Conservation (phyloP, 2,113 vertebrate genomes). For the Antigone vipio region DNA sequence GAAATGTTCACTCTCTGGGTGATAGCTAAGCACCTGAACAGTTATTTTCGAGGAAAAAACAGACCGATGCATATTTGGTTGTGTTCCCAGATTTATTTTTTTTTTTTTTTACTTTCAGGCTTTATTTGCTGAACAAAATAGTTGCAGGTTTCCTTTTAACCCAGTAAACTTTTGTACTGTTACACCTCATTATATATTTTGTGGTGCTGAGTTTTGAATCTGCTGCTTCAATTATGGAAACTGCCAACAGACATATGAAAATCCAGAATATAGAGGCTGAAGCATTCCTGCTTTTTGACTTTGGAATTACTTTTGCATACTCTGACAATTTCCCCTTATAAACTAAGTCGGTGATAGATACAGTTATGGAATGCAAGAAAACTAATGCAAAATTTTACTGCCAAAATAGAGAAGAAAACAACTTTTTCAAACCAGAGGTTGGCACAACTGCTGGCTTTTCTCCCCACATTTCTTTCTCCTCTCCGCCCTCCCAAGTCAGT, state of each 20-base stretch:
- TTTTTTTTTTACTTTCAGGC: not conserved
- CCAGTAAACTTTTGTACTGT: not conserved
- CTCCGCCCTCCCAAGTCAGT: not conserved
- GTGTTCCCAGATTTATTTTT: not conserved
- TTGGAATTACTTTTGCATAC: slow-evolving; percentile 35
- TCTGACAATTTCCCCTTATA: not conserved
- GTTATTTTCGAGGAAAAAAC: not conserved
- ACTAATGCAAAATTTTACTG: not conserved
- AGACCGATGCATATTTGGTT: not conserved
- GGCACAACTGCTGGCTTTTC: not conserved
- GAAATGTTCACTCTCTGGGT: not conserved
- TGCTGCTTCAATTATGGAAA: slow-evolving; percentile 29
- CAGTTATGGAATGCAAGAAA: not conserved
- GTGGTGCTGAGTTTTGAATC: not conserved
- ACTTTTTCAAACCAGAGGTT: not conserved
- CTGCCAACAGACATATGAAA: not conserved
- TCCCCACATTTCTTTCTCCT: not conserved
- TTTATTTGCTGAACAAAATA: not conserved
- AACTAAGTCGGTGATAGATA: not conserved
- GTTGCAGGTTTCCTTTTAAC: not conserved
- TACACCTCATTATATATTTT: not conserved
- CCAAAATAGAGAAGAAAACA: not conserved
- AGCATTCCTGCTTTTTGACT: slow-evolving; percentile 5
- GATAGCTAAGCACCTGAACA: not conserved
- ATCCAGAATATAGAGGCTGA: not conserved